Evolutionary conservation across 2,797 vertebrate genomes (phyloP), one percentile per base, ranked within the genome.

Genomic region (Ibycter americanus): DNA sequence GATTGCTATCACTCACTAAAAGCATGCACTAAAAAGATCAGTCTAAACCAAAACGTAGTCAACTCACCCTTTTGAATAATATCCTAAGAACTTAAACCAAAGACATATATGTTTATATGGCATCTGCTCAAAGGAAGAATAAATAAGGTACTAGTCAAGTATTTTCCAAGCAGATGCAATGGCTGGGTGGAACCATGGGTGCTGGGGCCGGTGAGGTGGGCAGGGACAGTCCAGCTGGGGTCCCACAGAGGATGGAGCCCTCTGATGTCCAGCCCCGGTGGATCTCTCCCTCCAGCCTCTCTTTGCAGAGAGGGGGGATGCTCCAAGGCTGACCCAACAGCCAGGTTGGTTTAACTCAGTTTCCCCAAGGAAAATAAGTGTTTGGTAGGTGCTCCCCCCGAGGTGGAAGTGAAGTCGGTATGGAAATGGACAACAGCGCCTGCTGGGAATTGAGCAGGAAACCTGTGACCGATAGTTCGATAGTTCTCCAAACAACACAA

Each of bases 1-100:
- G 94, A 92, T 87, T 96, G 38, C 88, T 51, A 87, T 56, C 44
- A 54, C 38, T 34, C 80, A 66, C 44, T 88, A 62, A 58, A 91
- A 66, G 15, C 4, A 23, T 54, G 38, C 32, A 26, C 27, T 66
- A 15, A 51, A 89, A 65, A 70, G 34, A 73, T 70, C 59, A 83
- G 76, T 58, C 87, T 85, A 83, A 89, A 32, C 21, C 49, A 88
- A 92, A 78, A 68, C 23, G 55, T 22, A 91, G 40, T 20, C 58
- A 22, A 8, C 26, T 94, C 93, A 46, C 34, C 85, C 82, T 96
- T 82, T 44, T 20, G 65, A 46, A 29, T 36, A 36, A 72, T 59
- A 84, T 40, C 82, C 72, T 62, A 70, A 83, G 61, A 61, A 85
- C 11, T 73, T 67, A 59, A 72, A 31, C 11, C 63, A 47, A 66